Evolutionary conservation across 2,888 invertebrate species (phyloP).

Genomic region (Diarsia mendica): DNA sequence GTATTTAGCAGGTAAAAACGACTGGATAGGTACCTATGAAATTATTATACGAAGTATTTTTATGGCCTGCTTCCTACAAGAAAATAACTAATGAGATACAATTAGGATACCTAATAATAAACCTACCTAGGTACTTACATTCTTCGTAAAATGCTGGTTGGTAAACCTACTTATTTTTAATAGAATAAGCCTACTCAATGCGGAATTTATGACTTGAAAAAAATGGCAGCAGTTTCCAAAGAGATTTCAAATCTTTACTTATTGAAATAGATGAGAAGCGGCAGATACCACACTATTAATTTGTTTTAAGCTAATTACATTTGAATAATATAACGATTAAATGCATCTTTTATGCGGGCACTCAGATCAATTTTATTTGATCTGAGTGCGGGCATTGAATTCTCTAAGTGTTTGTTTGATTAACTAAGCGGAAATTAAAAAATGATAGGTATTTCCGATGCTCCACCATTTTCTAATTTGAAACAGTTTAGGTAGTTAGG

Average conservation of each 20-base stretch:
- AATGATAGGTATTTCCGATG: constrained; percentile 20
- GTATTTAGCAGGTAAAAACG: background rate
- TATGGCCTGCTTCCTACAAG: background rate
- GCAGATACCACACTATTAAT: background rate
- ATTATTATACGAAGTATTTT: constrained; percentile 20
- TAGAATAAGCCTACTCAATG: background rate
- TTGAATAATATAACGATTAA: constrained; percentile 50
- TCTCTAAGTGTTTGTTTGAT: constrained; percentile 26
- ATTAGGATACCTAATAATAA: constrained; percentile 27
- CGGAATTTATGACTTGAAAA: background rate
- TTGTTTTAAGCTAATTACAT: constrained; percentile 36
- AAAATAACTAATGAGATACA: constrained; percentile 46
- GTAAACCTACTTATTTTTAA: background rate
- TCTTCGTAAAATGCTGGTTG: constrained; percentile 4
- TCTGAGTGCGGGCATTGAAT: constrained; percentile 29
- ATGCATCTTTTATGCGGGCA: constrained; percentile 40
- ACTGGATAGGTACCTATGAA: constrained; percentile 2
- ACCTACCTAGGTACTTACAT: constrained; percentile 11
- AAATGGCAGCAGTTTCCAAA: background rate
- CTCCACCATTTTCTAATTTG: background rate
- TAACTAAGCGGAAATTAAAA: constrained; percentile 13
- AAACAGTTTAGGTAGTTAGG: background rate
- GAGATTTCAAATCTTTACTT: background rate
- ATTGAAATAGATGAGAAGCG: constrained; percentile 12
- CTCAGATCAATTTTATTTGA: too few species aligned